A percentile compares a stretch with the other conserved stretches of the same genome.
phyloP scores from a whole-genome alignment of 2,113 vertebrate species.

The Embiotoca jacksoni region DNA sequence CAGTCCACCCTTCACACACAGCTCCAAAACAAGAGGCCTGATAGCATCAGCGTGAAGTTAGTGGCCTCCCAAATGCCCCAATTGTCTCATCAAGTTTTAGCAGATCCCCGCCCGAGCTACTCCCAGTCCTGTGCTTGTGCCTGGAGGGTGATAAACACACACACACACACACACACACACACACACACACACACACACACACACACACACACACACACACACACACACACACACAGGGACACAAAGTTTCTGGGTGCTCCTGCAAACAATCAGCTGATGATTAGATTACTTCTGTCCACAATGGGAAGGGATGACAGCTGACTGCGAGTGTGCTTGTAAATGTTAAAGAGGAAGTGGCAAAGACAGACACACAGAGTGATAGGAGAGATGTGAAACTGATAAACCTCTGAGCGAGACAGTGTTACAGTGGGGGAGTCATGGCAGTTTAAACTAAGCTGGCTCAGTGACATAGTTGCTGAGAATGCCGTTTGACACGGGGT shows the following conservation, averaged over 20 bases:
- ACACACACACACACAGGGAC: background rate
- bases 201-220: background rate
- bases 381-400: slow-evolving; percentile 45
- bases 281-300: slow-evolving; percentile 48
- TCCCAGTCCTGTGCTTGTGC: slow-evolving; percentile 48
- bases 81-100: slow-evolving; percentile 64
- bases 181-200: background rate
- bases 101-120: slow-evolving; percentile 45
- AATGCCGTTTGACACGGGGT: slow-evolving; percentile 75
- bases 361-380: slow-evolving; percentile 36
- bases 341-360: slow-evolving; percentile 42
- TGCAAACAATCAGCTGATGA: slow-evolving; percentile 63
- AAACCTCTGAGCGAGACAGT: slow-evolving; percentile 17
- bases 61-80: slow-evolving; percentile 45
- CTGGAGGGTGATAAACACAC: slow-evolving; percentile 62
- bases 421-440: slow-evolving; percentile 17
- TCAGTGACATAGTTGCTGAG: slow-evolving; percentile 77
- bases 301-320: slow-evolving; percentile 46
- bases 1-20: slow-evolving; percentile 2
- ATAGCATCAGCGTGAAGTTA: slow-evolving; percentile 52
- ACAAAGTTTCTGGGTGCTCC: slow-evolving; percentile 22
- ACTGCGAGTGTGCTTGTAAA: slow-evolving; percentile 4
- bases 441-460: slow-evolving; percentile 69
- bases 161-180: background rate
- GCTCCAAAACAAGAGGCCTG: slow-evolving; percentile 28